A percentile compares a stretch with the other conserved stretches of the same genome.
phyloP scores from a whole-genome alignment of 2,888 invertebrate species.

The Acronicta aceris region DNA sequence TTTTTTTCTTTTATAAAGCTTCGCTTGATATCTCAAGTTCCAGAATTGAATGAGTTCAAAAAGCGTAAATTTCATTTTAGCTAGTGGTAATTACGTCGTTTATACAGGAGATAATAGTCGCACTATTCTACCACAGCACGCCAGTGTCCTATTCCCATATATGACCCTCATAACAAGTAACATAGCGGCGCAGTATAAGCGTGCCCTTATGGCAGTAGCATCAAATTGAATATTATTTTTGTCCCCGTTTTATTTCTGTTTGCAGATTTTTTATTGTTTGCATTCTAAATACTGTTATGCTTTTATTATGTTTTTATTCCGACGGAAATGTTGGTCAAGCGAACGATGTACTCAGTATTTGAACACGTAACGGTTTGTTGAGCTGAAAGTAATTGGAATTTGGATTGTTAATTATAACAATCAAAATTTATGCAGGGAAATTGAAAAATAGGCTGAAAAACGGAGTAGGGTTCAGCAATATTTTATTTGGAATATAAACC shows the following conservation, averaged over 20 bases:
- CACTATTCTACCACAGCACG: background rate
- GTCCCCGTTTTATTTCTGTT: slow-evolving; percentile 42
- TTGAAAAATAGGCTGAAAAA: background rate
- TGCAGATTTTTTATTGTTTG: slow-evolving; percentile 34
- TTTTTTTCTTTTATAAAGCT: too few species aligned
- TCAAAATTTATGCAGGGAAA: background rate
- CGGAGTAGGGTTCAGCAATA: too few species aligned
- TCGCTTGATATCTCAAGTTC: too few species aligned
- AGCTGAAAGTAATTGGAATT: background rate
- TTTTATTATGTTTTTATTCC: slow-evolving; percentile 48
- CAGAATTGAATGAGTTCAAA: background rate
- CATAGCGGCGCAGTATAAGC: slow-evolving; percentile 1
- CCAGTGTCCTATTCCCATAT: slow-evolving; percentile 1
- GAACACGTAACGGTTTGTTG: slow-evolving; percentile 6
- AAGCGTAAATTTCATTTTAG: background rate
- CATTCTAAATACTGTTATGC: slow-evolving; percentile 48
- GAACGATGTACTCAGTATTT: background rate
- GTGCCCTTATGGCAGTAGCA: slow-evolving; percentile 13
- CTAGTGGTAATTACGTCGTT: background rate
- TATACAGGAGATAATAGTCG: background rate
- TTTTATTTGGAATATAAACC: too few species aligned
- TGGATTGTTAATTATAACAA: slow-evolving; percentile 7
- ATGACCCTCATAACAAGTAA: slow-evolving; percentile 9
- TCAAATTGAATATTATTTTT: slow-evolving; percentile 53
- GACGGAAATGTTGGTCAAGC: slow-evolving; percentile 32